Evolutionary conservation across 2,797 vertebrate genomes (phyloP), one percentile per base, ranked within the genome.

Genomic region (Limnodromus scolopaceus): DNA sequence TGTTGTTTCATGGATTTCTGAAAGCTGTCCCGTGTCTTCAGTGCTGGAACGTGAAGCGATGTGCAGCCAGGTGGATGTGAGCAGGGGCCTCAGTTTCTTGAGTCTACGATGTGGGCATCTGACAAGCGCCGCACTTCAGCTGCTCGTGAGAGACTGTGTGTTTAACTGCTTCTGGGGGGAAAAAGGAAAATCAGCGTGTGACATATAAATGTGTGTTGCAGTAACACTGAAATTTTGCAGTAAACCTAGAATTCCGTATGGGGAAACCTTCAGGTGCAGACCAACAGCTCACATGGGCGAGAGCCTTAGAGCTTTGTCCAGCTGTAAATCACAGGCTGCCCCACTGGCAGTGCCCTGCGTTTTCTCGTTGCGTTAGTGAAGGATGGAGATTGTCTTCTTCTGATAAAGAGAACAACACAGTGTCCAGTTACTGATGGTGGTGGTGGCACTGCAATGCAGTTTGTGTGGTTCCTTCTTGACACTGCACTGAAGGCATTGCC

Each of bases 241-340:
- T 3, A 17, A 53, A 2, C 9, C 32, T 36, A 3, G 3, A 14
- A 3, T 25, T 22, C n/a, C 0, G 3, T 1, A 3, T 25, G 60
- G n/a, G 43, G 16, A 38, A 48, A 43, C 34, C 23, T 58, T 54
- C 10, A 20, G 43, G 7, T 55, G 12, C 32, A 57, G 32, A 32
- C 9, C 24, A 27, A 32, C 38, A 65, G 38, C 38, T 75, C 25
- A 4, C 2, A 0, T 2, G 25, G 41, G 1, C 36, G 79, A 38
- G 6, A 68, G 15, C 16, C 45, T 15, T 8, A 14, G 53, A 54
- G 77, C 72, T 82, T 48, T 39, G 41, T 43, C 13, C 2, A 2
- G 28, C 64, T 80, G 45, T 13, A 24, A 13, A 28, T 43, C 39
- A 0, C 1, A n/a, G 71, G 51, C 84, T 80, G 60, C 36, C 28